Evolutionary conservation across 2,797 vertebrate species (phyloP), one percentile per base, ranked within the genome.

Genomic region (Spea hammondii): DNA sequence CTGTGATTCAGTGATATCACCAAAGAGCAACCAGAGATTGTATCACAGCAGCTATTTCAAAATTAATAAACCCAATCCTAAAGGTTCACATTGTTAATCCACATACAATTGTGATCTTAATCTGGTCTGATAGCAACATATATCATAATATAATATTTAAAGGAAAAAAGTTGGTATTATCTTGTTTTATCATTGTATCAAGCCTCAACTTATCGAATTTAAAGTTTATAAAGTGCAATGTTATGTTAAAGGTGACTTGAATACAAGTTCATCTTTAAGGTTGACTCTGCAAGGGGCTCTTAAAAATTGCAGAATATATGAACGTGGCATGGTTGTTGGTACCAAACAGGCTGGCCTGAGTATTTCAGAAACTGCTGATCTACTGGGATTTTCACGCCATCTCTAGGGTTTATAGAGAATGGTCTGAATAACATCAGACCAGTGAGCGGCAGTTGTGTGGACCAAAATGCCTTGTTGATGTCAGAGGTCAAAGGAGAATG

Each of bases 81-180:
- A 85, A 89, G 87, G 84, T 88, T 88, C 87, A 90, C 85, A 83
- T 84, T 85, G 82, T 87, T 89, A 86, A 74, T 74, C 84, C 67
- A 86, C 87, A 82, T 82, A 87, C n/a, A 89, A 87, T 84, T 89
- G 82, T 90, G 88, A 91, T 90, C 85, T 88, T 89, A 89, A 90
- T 90, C 89, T 79, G 46, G 80, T 59, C 85, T 87, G 88, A 87
- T 89, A 91, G 86, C 84, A 83, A 86, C 90, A 89, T 91, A 89
- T 88, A 88, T 91, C 89, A 92, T 88, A 91, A 90, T 91, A 90
- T 89, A 91, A 90, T 91, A 90, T 89, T 89, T 88, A 87, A 71
- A 83, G 78, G 79, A 87, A 86, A 88, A 89, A 89, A 89, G 85
- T 91, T 90, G 9, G n/a, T 62, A 77, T 88, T 87, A 89, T 89